Evolutionary conservation across 2,113 vertebrate species (phyloP).

Genomic region (Suricata suricatta): DNA sequence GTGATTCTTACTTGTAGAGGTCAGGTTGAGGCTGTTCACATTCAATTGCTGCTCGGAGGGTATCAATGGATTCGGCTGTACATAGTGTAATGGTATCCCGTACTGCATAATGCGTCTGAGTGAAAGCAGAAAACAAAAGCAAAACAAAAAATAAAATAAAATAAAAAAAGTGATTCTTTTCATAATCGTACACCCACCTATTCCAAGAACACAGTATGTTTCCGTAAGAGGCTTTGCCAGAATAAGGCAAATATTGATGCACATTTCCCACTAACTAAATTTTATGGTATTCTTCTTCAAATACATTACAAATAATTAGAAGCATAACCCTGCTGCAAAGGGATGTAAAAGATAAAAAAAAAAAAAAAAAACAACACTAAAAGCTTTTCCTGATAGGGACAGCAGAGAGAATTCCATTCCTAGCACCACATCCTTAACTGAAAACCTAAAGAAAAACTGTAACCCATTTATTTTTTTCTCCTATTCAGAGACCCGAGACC

Average conservation of each 20-base stretch:
- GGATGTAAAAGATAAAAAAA: constrained; percentile 36
- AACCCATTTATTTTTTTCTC: constrained; percentile 27
- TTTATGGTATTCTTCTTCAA: constrained; percentile 35
- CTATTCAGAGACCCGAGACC: constrained; percentile 80
- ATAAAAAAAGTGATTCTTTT: constrained; percentile 13
- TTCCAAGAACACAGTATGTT: background rate
- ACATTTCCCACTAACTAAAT: constrained; percentile 25
- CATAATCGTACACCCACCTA: background rate
- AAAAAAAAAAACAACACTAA: background rate
- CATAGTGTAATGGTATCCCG: constrained; percentile 86
- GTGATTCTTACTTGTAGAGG: constrained; percentile 94
- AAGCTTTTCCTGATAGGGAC: constrained; percentile 75
- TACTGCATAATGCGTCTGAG: constrained; percentile 95
- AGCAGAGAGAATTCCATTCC: constrained; percentile 69
- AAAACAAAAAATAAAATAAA: background rate
- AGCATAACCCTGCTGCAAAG: background rate
- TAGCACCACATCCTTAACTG: constrained; percentile 78
- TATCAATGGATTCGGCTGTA: constrained; percentile 88
- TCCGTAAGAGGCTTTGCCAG: constrained; percentile 2
- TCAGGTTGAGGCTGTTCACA: constrained; percentile 98
- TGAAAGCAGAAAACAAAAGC: constrained; percentile 40
- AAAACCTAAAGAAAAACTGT: constrained; percentile 73
- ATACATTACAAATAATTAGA: constrained; percentile 51
- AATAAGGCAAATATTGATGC: background rate
- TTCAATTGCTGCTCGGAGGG: constrained; percentile 93